Evolutionary conservation across 2,113 vertebrate genomes (phyloP).

Genomic region (Anarrhichthys ocellatus): DNA sequence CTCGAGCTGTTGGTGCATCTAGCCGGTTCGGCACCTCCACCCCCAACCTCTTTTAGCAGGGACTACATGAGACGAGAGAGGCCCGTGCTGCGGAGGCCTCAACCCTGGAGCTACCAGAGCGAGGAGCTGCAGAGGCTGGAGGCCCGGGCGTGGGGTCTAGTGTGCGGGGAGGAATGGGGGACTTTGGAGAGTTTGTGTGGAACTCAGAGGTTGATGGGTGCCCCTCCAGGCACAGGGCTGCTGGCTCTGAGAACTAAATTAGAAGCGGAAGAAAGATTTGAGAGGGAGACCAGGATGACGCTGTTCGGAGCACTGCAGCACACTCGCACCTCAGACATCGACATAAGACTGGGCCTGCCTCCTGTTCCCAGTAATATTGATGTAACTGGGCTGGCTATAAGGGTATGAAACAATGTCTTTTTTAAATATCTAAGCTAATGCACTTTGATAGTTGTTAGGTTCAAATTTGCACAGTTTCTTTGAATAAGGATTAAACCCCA

Average conservation of each 20-base stretch:
- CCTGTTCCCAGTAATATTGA: constrained; percentile 92
- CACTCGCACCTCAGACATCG: constrained; percentile 91
- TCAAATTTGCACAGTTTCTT: constrained; percentile 1
- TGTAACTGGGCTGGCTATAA: constrained; percentile 91
- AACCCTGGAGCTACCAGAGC: constrained; percentile 89
- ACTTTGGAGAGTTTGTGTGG: constrained; percentile 82
- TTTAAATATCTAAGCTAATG: not conserved
- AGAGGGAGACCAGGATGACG: constrained; percentile 90
- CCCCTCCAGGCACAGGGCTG: constrained; percentile 89
- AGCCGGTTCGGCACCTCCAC: constrained; percentile 89
- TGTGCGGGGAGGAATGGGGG: constrained; percentile 87
- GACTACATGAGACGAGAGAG: constrained; percentile 89
- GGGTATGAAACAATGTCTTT: constrained; percentile 80
- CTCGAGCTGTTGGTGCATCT: constrained; percentile 92
- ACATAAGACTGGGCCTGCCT: constrained; percentile 92
- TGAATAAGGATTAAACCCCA: not conserved
- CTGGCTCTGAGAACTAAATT: constrained; percentile 79
- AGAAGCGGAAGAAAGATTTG: constrained; percentile 87
- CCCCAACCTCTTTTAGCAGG: constrained; percentile 81
- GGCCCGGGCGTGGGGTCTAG: constrained; percentile 84
- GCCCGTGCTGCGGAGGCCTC: constrained; percentile 84
- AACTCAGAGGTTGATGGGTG: constrained; percentile 89
- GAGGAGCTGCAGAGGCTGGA: constrained; percentile 88
- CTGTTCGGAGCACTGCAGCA: constrained; percentile 95
- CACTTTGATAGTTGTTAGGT: not conserved